Evolutionary conservation across 2,888 invertebrate genomes (phyloP).

Genomic region (Mythimna pallens): DNA sequence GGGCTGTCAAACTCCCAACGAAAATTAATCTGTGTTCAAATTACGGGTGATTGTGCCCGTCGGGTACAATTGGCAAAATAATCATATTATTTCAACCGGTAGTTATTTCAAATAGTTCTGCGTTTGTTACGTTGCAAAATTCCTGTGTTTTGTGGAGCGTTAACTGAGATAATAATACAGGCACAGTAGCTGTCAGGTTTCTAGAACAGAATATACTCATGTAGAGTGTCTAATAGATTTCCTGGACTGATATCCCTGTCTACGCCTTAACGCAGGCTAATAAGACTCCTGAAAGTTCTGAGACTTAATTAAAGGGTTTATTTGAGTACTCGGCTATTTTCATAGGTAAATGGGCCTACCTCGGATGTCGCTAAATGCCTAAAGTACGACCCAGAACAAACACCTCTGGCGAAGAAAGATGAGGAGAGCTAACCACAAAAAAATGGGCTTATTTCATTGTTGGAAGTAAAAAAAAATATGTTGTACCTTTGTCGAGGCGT

Average conservation of each 20-base stretch:
- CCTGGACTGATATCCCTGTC: background rate
- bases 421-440: too few species aligned
- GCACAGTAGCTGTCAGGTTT: conserved; percentile 1
- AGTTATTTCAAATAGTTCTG: conserved; percentile 24
- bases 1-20: background rate
- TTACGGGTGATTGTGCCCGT: conserved; percentile 22
- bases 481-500: background rate
- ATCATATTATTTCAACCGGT: conserved; percentile 21
- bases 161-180: conserved; percentile 17
- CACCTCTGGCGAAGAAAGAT: too few species aligned
- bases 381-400: too few species aligned
- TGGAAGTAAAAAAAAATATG: too few species aligned
- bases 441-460: too few species aligned
- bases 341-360: background rate
- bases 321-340: background rate
- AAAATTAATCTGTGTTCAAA: background rate
- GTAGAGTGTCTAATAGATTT: background rate
- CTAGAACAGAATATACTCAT: background rate
- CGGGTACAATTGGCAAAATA: conserved; percentile 28
- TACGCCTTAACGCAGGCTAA: too few species aligned
- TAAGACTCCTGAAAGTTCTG: background rate
- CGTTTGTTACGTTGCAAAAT: conserved; percentile 30
- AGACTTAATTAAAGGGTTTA: too few species aligned
- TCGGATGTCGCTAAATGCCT: too few species aligned
- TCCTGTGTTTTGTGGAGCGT: conserved; percentile 23